Evolutionary conservation across 2,797 vertebrate genomes (phyloP), one percentile per base, ranked within the genome.

Genomic region (Astyanax mexicanus): DNA sequence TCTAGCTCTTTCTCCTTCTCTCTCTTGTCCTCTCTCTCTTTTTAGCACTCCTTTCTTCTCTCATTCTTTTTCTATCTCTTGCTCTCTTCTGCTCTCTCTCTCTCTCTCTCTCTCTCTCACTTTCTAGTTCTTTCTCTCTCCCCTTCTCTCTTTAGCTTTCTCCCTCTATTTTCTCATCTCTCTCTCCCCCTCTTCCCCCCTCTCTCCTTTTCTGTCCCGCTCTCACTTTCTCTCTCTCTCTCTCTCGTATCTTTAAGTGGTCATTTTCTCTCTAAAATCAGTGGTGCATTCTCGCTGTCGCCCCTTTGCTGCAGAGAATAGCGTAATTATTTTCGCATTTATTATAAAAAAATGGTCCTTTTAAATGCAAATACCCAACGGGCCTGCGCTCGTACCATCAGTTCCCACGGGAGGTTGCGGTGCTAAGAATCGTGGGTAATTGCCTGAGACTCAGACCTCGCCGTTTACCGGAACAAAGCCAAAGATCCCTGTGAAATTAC

Each of bases 291-390:
- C 78, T 80, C 73, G 77, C 74, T 69, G 83, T 83, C 74, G 85
- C 85, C 61, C 40, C 71, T 78, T 73, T 19, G 21, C 29, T 37
- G 72, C 69, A 40, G 65, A 77, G 69, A 78, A 79, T 37, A 84
- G 84, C 81, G 82, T 72, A 80, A 79, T 75, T 84, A 81, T 78
- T 72, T 74, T 72, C 61, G 60, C 72, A 60, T 86, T 87, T 87
- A 88, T 83, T 19, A 27, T 6, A 12, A 35, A 19, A 87, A 89
- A 91, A 81, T 70, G 81, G 67, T 78, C 49, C 80, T 90, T 90
- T 92, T 87, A 89, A 87, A 91, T 88, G 86, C 84, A 90, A 90
- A 91, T 88, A 84, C 85, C 79, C 83, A 67, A 40, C 77, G 88
- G 86, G 80, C 80, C 80, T 75, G 79, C 35, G 77, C 70, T 78